A percentile compares a stretch with the other conserved stretches of the same genome.
Evolutionary conservation across 1,140 invertebrate species (phyloP).

Genomic region (Philaenus spumarius): DNA sequence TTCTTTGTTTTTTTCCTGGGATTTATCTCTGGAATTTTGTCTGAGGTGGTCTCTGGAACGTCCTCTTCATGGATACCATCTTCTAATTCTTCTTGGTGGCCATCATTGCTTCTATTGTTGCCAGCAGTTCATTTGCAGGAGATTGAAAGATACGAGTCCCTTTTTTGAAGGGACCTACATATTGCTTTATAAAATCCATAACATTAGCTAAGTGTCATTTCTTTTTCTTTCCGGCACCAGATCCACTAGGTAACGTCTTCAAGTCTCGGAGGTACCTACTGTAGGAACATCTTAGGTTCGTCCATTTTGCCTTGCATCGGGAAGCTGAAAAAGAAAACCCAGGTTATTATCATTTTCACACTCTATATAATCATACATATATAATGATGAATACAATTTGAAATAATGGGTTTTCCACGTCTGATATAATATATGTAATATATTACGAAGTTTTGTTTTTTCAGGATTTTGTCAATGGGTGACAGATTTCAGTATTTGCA

Average conservation of each 20-base stretch:
- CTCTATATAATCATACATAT: neutral
- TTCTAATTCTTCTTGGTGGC: neutral
- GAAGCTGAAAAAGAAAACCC: slow-evolving; percentile 5
- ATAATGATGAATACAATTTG: no score
- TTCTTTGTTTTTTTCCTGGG: neutral
- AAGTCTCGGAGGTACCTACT: slow-evolving; percentile 9
- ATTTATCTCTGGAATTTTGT: neutral
- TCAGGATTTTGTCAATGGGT: slow-evolving; percentile 11
- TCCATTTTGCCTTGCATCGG: slow-evolving; percentile 12
- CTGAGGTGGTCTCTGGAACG: neutral
- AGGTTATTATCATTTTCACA: neutral
- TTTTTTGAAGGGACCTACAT: slow-evolving; percentile 2
- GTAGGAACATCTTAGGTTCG: slow-evolving; percentile 8
- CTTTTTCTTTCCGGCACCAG: slow-evolving; percentile 7
- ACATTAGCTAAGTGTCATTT: slow-evolving; percentile 14
- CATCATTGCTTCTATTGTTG: neutral
- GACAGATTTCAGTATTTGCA: slow-evolving; percentile 12
- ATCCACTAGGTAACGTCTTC: slow-evolving; percentile 12
- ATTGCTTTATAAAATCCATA: slow-evolving; percentile 13
- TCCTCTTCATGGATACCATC: neutral
- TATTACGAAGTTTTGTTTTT: no score
- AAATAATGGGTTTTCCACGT: no score
- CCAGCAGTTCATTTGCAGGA: neutral
- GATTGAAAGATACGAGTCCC: neutral
- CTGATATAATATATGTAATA: no score